A percentile compares a stretch with the other conserved stretches of the same genome.
phyloP scores from a whole-genome alignment of 2,888 invertebrate species.

The Clistopyga incitator region DNA sequence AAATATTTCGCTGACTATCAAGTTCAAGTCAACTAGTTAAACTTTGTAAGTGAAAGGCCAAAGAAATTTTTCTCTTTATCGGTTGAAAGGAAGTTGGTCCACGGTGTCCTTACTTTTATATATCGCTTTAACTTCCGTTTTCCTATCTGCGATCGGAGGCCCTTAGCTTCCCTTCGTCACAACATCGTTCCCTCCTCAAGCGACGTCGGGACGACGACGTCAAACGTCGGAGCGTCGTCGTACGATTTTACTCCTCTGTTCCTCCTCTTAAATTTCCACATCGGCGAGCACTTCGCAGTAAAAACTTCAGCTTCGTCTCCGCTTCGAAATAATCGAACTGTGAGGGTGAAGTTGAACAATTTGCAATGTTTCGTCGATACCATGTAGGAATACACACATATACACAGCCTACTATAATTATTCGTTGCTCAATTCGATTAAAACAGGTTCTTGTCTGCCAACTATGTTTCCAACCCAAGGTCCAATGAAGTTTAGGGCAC shows the following conservation, averaged over 20 bases:
- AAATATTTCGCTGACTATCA: not conserved
- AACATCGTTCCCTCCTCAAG: slow-evolving; percentile 31
- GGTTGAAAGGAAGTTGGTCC: not conserved
- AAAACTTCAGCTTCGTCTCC: slow-evolving; percentile 12
- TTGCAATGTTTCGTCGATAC: not conserved
- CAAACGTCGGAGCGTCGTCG: slow-evolving; percentile 17
- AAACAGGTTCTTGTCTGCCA: slow-evolving; percentile 2
- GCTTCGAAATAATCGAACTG: slow-evolving; percentile 6
- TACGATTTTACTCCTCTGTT: slow-evolving; percentile 35
- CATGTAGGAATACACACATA: slow-evolving; percentile 1
- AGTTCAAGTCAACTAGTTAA: not conserved
- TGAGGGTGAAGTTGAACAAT: slow-evolving; percentile 11
- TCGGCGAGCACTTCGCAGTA: slow-evolving; percentile 1
- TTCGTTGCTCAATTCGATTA: slow-evolving; percentile 38
- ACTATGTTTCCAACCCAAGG: slow-evolving; percentile 2
- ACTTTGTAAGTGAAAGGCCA: not conserved
- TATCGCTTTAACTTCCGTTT: not conserved
- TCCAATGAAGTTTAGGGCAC: slow-evolving; percentile 7
- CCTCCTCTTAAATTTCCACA: slow-evolving; percentile 29
- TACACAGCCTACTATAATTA: slow-evolving; percentile 14
- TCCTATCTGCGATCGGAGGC: slow-evolving; percentile 23
- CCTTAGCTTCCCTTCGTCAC: slow-evolving; percentile 22
- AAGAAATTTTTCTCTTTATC: not conserved
- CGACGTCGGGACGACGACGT: slow-evolving; percentile 7
- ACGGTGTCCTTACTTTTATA: not conserved